Conservation (phyloP, 2,113 vertebrate species). For the Nycticebus coucang region DNA sequence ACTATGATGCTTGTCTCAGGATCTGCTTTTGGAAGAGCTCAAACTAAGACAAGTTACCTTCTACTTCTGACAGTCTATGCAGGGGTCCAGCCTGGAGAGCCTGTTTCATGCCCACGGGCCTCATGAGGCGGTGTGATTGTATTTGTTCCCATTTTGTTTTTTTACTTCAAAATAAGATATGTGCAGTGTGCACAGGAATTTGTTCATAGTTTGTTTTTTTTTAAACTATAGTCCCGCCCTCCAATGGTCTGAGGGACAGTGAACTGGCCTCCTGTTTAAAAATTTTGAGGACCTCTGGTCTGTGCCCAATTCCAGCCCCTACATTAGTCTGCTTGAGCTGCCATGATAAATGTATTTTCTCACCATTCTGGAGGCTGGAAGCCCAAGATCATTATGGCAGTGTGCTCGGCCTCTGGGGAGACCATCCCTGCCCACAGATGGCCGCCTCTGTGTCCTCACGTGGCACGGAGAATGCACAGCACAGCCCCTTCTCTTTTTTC, state of each 20-base stretch:
- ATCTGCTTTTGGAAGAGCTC: slow-evolving; percentile 6
- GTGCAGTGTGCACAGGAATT: too few species aligned
- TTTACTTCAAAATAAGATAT: too few species aligned
- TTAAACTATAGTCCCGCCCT: too few species aligned
- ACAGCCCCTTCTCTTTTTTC: not conserved
- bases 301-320: not conserved
- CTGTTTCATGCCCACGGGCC: too few species aligned
- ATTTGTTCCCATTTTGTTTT: too few species aligned
- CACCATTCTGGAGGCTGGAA: not conserved
- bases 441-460: not conserved
- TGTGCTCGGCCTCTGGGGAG: not conserved
- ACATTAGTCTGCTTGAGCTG: not conserved
- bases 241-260: too few species aligned
- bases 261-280: too few species aligned
- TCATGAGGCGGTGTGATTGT: too few species aligned
- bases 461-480: not conserved
- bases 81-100: too few species aligned
- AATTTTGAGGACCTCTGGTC: not conserved
- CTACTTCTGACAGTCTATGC: not conserved
- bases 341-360: not conserved
- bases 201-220: too few species aligned
- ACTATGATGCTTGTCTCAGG: not conserved
- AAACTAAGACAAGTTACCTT: not conserved
- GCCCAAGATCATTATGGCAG: not conserved
- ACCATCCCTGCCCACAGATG: not conserved